Evolutionary conservation across 2,797 vertebrate species (phyloP), one percentile per base, ranked within the genome.

Genomic region (Semaprochilodus insignis): DNA sequence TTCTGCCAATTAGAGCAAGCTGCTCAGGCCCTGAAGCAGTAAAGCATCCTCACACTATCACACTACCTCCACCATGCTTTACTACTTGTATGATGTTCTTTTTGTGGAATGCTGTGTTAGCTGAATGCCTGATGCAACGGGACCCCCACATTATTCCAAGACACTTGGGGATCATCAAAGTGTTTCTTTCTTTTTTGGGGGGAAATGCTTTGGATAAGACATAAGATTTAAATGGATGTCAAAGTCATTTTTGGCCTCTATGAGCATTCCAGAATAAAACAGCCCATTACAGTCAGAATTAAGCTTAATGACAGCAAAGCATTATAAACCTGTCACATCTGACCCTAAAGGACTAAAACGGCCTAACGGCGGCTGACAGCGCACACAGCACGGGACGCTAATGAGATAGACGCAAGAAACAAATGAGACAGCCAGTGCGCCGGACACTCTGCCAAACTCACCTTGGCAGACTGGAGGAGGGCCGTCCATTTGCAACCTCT

Each of bases 401-500:
- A 81, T 55, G 59, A 51, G 63, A 83, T 36, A 65, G 70, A 27
- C 25, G 57, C 19, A 23, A 55, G 72, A 69, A 70, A 83, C 62
- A 80, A 76, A 84, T 65, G 83, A 86, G 78, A 80, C 40, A 0
- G 62, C 1, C 66, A 21, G 34, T n/a, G n/a, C 40, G 63, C 44
- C 8, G 63, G 55, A 84, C 23, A 55, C 40, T 25, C 77, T 55
- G 78, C 79, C 78, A 66, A 77, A 67, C 85, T 84, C 84, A 99
- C 98, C 97, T 97, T 99, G 97, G 90, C 98, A 99, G 80, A 95
- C 89, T 71, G 98, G 98, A 81, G 97, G 96, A 67, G 95, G 91
- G 88, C 96, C 96, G 88, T 98, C 97, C 97, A 99, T 98, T 91
- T 99, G 98, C 31, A 99, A 94, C 74, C 98, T 90, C 90, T 99